Conservation (phyloP, 2,113 vertebrate genomes). For the Casuarius casuarius region DNA sequence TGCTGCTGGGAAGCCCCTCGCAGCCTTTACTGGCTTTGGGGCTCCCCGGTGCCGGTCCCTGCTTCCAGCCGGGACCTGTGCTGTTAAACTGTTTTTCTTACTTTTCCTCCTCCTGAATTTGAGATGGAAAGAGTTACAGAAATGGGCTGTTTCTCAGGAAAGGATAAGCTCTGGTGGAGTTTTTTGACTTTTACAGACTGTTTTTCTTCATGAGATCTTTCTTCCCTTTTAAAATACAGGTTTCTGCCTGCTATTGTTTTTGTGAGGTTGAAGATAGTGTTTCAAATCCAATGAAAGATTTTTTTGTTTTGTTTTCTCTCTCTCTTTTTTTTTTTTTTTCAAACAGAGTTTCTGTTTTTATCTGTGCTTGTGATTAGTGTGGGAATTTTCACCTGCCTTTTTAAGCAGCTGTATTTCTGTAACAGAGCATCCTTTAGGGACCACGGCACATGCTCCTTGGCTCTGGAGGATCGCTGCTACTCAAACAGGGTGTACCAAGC, state of each 20-base stretch:
- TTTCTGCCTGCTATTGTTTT: not conserved
- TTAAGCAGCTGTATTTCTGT: not conserved
- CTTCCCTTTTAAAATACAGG: not conserved
- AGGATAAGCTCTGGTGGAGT: not conserved
- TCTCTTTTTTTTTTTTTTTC: fast-evolving
- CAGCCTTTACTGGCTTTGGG: too few relatives aligned
- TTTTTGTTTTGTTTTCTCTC: not conserved
- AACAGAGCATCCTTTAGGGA: not conserved
- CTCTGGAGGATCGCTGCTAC: too few relatives aligned
- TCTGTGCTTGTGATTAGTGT: not conserved
- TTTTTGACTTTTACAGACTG: not conserved
- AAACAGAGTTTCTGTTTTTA: not conserved
- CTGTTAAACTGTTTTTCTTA: not conserved
- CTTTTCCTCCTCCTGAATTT: not conserved
- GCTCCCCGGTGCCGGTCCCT: not conserved
- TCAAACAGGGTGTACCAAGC: not conserved
- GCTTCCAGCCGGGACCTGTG: not conserved
- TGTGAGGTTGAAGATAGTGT: not conserved
- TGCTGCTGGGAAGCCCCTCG: not conserved
- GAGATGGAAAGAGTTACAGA: not conserved
- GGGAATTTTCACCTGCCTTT: constrained; percentile 13
- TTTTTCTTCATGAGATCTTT: not conserved
- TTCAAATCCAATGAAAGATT: constrained; percentile 34
- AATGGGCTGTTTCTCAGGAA: not conserved
- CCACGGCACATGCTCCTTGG: not conserved